Evolutionary conservation across 2,113 vertebrate species (phyloP).

Genomic region (Phylloscopus trochilus): DNA sequence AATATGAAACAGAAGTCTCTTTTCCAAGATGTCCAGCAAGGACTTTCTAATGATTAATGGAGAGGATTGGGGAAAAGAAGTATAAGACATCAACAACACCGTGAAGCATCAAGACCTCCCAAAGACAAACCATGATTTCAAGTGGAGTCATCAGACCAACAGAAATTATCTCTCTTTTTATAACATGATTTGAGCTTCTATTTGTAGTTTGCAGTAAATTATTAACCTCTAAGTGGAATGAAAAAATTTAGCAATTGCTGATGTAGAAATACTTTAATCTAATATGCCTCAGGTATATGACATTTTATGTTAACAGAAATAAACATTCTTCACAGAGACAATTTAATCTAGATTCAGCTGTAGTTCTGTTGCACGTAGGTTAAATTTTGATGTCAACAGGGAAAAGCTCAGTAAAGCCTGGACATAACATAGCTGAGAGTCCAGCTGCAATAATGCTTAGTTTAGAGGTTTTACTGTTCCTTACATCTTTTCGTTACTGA

Average conservation of each 20-base stretch:
- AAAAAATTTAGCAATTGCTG: background rate
- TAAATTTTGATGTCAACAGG: background rate
- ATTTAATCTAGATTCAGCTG: background rate
- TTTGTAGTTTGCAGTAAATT: background rate
- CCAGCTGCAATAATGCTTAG: background rate
- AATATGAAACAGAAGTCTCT: background rate
- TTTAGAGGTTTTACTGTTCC: background rate
- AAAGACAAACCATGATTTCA: background rate
- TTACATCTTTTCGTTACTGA: background rate
- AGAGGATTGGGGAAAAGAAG: background rate
- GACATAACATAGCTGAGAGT: accelerated
- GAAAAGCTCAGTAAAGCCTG: background rate
- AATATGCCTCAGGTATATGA: background rate
- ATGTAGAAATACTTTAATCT: background rate
- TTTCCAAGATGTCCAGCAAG: background rate
- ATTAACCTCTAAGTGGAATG: background rate
- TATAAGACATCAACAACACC: background rate
- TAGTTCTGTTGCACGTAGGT: background rate
- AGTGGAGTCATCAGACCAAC: background rate
- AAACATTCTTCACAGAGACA: background rate
- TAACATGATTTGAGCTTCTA: background rate
- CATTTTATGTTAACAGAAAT: background rate
- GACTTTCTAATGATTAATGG: background rate
- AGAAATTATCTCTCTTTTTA: background rate
- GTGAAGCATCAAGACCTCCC: background rate